Conservation (phyloP, 2,113 vertebrate genomes). For the Etheostoma cragini region DNA sequence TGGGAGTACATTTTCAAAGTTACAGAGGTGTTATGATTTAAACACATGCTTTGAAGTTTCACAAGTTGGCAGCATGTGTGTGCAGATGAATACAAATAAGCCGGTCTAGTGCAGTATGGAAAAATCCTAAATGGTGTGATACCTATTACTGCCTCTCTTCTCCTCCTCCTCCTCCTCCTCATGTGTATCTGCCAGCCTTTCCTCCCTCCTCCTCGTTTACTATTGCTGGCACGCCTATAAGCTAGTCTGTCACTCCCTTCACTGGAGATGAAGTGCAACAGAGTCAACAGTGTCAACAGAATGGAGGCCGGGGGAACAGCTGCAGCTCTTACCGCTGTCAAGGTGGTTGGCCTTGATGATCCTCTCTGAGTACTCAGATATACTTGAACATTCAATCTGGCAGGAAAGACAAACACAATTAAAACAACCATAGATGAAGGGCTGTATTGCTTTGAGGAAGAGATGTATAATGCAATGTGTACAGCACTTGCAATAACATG, state of each 20-base stretch:
- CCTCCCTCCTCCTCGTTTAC: background rate
- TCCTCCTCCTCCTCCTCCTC: too few species aligned
- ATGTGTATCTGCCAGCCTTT: background rate
- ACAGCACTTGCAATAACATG: background rate
- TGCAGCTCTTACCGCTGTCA: constrained; percentile 91
- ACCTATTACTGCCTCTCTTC: background rate
- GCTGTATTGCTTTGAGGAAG: constrained; percentile 1
- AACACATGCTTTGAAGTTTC: constrained; percentile 25
- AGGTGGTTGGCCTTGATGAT: constrained; percentile 98
- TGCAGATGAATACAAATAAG: constrained; percentile 45
- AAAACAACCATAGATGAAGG: background rate
- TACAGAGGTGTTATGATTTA: constrained; percentile 11
- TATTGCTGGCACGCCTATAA: background rate
- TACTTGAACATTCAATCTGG: constrained; percentile 99
- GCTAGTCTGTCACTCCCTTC: background rate
- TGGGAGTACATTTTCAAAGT: constrained; percentile 31
- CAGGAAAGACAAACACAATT: constrained; percentile 10
- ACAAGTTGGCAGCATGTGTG: constrained; percentile 7
- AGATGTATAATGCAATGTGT: background rate
- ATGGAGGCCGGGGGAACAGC: background rate
- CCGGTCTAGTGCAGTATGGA: background rate
- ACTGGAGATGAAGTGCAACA: constrained; percentile 1
- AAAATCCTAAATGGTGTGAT: background rate
- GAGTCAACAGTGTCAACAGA: constrained; percentile 4
- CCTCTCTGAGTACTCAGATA: constrained; percentile 98